phyloP scores from a whole-genome alignment of 2,797 vertebrate genomes.

The Cephalopachus bancanus region DNA sequence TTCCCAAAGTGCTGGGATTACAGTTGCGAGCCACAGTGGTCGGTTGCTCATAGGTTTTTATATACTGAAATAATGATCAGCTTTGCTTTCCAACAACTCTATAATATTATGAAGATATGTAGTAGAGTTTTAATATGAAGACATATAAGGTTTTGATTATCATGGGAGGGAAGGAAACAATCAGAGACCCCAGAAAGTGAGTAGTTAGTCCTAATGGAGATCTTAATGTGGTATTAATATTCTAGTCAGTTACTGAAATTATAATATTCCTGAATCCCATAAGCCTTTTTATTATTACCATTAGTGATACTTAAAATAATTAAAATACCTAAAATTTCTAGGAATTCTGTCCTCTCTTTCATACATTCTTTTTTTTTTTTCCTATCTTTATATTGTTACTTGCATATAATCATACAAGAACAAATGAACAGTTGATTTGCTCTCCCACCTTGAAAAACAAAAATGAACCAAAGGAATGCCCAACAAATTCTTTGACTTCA shows the following conservation, averaged over 20 bases:
- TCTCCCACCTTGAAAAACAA: background rate
- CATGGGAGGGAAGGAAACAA: background rate
- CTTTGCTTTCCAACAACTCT: constrained; percentile 2
- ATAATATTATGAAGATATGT: background rate
- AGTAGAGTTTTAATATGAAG: constrained; percentile 24
- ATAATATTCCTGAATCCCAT: background rate
- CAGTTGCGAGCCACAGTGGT: too few species aligned
- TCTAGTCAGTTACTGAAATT: background rate
- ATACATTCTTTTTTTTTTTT: too few species aligned
- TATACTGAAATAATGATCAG: background rate
- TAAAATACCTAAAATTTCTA: background rate
- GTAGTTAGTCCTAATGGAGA: background rate
- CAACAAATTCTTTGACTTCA: background rate
- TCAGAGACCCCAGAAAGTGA: background rate
- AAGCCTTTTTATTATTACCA: background rate
- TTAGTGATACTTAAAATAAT: background rate
- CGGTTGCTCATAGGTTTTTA: background rate
- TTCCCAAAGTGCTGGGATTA: too few species aligned
- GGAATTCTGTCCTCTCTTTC: background rate
- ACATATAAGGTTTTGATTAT: constrained; percentile 52
- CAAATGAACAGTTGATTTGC: background rate
- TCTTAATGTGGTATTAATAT: background rate
- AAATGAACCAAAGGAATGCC: background rate
- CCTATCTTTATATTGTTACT: background rate
- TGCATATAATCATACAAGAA: background rate